Conservation (phyloP, 2,797 vertebrate species). For the Lophotriccus pileatus region DNA sequence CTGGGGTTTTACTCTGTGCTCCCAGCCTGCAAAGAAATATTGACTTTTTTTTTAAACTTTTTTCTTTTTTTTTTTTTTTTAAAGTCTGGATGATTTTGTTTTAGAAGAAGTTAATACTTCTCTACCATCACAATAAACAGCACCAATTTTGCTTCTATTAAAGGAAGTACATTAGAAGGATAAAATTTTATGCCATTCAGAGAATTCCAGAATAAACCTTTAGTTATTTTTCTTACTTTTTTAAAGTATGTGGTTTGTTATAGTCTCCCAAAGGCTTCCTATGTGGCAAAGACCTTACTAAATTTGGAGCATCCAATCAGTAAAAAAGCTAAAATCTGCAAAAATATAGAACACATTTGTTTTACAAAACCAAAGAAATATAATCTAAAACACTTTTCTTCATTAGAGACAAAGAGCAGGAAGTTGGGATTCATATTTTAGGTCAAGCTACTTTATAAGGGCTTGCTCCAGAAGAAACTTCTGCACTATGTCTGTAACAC, state of each 20-base stretch:
- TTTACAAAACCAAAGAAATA: conserved; percentile 74
- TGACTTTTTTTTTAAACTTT: conserved; percentile 74
- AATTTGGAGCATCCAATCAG: conserved; percentile 74
- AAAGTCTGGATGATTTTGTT: conserved; percentile 83
- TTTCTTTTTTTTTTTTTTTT: conserved; percentile 64
- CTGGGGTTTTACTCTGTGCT: conserved; percentile 85
- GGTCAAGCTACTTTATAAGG: conserved; percentile 72
- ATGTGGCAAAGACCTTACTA: conserved; percentile 60
- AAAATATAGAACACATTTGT: conserved; percentile 77
- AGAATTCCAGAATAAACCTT: conserved; percentile 74
- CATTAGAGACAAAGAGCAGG: conserved; percentile 73
- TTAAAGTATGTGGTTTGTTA: conserved; percentile 49
- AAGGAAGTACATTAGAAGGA: conserved; percentile 77
- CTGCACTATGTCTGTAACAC: conserved; percentile 68
- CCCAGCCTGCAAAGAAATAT: conserved; percentile 83
- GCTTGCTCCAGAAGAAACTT: conserved; percentile 66
- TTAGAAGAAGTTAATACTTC: conserved; percentile 82
- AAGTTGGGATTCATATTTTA: conserved; percentile 73
- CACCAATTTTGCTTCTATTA: conserved; percentile 73
- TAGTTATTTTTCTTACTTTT: conserved; percentile 41
- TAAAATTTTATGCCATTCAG: conserved; percentile 69
- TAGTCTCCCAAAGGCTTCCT: conserved; percentile 68
- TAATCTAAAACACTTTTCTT: conserved; percentile 62
- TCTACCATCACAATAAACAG: conserved; percentile 72
- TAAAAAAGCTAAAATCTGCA: conserved; percentile 80